Conservation (phyloP, 2,888 invertebrate genomes). For the Epistrophella euchroma region DNA sequence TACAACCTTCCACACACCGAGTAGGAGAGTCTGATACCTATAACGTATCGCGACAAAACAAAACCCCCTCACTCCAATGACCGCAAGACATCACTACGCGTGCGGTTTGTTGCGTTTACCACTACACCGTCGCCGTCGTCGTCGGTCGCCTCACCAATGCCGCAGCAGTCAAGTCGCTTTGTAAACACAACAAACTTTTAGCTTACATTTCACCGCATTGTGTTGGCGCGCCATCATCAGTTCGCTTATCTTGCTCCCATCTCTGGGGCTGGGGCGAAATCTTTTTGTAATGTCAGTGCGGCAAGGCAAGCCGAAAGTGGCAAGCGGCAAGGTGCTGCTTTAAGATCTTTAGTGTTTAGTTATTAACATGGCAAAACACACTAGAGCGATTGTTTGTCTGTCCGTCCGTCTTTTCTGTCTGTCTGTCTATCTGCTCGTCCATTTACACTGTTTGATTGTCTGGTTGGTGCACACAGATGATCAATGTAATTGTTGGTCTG, state of each 20-base stretch:
- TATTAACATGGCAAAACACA: slow-evolving; percentile 68
- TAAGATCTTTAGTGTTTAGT: slow-evolving; percentile 51
- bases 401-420: slow-evolving; percentile 54
- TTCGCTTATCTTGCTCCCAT: slow-evolving; percentile 67
- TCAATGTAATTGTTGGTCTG: slow-evolving; percentile 62
- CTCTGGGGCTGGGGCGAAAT: slow-evolving; percentile 28
- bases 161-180: slow-evolving; percentile 55
- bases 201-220: slow-evolving; percentile 72
- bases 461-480: slow-evolving; percentile 45
- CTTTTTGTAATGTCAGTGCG: slow-evolving; percentile 25
- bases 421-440: slow-evolving; percentile 26
- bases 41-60: slow-evolving; percentile 42
- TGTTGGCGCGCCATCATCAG: slow-evolving; percentile 65
- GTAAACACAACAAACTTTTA: slow-evolving; percentile 63
- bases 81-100: slow-evolving; percentile 55
- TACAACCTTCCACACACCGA: background rate
- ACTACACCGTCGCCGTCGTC: background rate
- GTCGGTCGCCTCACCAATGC: background rate
- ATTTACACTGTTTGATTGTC: slow-evolving; percentile 26
- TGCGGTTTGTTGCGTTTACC: slow-evolving; percentile 21
- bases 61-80: slow-evolving; percentile 35
- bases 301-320: slow-evolving; percentile 1
- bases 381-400: slow-evolving; percentile 55
- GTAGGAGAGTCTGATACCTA: background rate
- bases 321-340: slow-evolving; percentile 30